Conservation (phyloP, 2,797 vertebrate genomes). For the Cirrhinus mrigala region DNA sequence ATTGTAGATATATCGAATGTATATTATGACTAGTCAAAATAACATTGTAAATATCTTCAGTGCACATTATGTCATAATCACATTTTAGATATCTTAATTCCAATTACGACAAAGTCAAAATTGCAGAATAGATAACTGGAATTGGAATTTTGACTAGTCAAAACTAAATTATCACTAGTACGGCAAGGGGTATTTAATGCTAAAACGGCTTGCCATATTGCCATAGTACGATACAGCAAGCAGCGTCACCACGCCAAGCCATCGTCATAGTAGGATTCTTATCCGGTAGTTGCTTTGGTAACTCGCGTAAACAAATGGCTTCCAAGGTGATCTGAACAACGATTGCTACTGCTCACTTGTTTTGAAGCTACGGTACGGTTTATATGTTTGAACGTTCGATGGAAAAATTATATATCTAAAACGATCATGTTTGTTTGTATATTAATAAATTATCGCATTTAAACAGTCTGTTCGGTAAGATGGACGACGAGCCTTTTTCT, state of each 20-base stretch:
- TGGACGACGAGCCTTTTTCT: conserved; percentile 68
- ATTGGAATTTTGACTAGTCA: too few relatives aligned
- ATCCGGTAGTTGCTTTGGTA: conserved; percentile 39
- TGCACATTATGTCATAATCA: too few relatives aligned
- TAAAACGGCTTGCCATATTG: neutral
- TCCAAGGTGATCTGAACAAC: neutral
- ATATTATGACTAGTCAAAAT: too few relatives aligned
- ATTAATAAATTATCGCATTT: neutral
- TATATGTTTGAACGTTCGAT: neutral
- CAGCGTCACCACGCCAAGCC: neutral
- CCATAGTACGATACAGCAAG: neutral
- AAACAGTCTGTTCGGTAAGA: conserved; percentile 71
- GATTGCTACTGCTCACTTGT: neutral
- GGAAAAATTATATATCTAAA: neutral
- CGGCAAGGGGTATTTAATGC: neutral
- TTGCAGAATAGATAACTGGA: too few relatives aligned
- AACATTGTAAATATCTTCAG: too few relatives aligned
- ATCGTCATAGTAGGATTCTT: neutral
- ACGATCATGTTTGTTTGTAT: neutral
- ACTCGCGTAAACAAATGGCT: conserved; percentile 55
- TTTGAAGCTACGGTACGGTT: neutral
- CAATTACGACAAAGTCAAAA: too few relatives aligned
- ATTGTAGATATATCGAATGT: too few relatives aligned
- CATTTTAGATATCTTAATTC: too few relatives aligned
- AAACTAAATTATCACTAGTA: neutral